Percentiles rank a stretch among this genome's conserved stretches.
These are phyloP conservation scores for Pseudococcus viburni DNA, from an alignment of 2,888 invertebrate genomes.

Conservation along the genomic window DNA sequence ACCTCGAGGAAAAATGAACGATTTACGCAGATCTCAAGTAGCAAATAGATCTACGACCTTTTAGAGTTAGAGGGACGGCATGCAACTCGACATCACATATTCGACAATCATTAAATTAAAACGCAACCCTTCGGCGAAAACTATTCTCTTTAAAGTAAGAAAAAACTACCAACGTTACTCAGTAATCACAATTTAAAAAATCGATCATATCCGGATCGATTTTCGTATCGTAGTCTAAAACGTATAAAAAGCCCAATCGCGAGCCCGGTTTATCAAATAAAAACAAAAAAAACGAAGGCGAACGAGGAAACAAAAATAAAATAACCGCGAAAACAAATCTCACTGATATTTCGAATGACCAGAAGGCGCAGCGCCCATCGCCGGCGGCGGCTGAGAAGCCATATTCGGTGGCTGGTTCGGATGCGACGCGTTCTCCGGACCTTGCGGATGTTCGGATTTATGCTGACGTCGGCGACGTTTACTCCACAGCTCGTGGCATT, in stretches of 20 bases:
- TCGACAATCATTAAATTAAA: background rate
- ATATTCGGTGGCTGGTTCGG: background rate
- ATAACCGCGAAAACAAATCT: background rate
- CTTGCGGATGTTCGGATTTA: constrained; percentile 52
- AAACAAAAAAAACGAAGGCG: background rate
- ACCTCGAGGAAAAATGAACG: too few species aligned
- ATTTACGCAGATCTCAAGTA: too few species aligned
- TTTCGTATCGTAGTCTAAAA: background rate
- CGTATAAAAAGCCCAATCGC: background rate
- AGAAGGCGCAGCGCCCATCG: constrained; percentile 4
- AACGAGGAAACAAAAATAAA: background rate
- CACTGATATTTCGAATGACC: constrained; percentile 39
- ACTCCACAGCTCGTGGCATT: constrained; percentile 99
- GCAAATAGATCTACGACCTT: too few species aligned
- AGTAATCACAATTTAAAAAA: background rate
- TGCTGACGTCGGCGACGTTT: constrained; percentile 90
- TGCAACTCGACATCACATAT: background rate
- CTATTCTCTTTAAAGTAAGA: background rate
- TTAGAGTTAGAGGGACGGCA: background rate
- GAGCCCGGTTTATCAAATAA: too few species aligned
- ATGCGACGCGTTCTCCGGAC: background rate
- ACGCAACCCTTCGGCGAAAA: background rate
- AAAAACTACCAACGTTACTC: background rate
- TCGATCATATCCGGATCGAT: background rate
- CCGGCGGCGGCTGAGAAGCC: constrained; percentile 40